Evolutionary conservation across 2,888 invertebrate genomes (phyloP).

Genomic region (Minunthozetes semirufus): DNA sequence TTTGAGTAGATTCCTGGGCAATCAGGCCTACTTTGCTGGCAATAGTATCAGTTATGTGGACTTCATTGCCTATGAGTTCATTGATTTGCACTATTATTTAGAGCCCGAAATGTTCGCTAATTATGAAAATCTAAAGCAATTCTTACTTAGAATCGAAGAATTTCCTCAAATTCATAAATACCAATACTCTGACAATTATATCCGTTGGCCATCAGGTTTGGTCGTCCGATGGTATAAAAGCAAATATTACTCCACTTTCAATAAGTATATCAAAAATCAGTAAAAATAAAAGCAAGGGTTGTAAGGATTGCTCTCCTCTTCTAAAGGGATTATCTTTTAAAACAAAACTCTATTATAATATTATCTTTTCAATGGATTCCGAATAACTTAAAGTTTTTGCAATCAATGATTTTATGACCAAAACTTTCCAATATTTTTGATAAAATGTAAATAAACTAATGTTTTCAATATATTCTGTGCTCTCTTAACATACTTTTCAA

Average conservation of each 20-base stretch:
- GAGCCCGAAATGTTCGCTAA: constrained; percentile 45
- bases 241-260: constrained; percentile 34
- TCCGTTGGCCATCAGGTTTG: constrained; percentile 44
- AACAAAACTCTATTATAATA: too few relatives aligned
- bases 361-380: too few relatives aligned
- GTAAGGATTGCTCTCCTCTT: constrained; percentile 61
- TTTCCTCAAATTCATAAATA: constrained; percentile 46
- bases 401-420: too few relatives aligned
- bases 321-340: constrained; percentile 39
- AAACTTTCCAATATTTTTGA: too few relatives aligned
- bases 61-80: constrained; percentile 42
- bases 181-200: constrained; percentile 45
- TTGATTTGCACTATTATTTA: constrained; percentile 40
- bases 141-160: constrained; percentile 47
- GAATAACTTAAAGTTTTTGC: too few relatives aligned
- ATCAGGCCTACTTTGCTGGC: constrained; percentile 48
- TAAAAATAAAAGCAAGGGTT: constrained; percentile 99
- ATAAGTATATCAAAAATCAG: constrained; percentile 70
- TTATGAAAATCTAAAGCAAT: constrained; percentile 47
- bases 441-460: too few relatives aligned
- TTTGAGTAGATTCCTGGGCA: constrained; percentile 49
- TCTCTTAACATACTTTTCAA: too few relatives aligned
- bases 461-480: too few relatives aligned
- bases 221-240: constrained; percentile 34
- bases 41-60: constrained; percentile 44